Evolutionary conservation across 2,113 vertebrate species (phyloP).

Genomic region (Microcebus ravelobensis): DNA sequence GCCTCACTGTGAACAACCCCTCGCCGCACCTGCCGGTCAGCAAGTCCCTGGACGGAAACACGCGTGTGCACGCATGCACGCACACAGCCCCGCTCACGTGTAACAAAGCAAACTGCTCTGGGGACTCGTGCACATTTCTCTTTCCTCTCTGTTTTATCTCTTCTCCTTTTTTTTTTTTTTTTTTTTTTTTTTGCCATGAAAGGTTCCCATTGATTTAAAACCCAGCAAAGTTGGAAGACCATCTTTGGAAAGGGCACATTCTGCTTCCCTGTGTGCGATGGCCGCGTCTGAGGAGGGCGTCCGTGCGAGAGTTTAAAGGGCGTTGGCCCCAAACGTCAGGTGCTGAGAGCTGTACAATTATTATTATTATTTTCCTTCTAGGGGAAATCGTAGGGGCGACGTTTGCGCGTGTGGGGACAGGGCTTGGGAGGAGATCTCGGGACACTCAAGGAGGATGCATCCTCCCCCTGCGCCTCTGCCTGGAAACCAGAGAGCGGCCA

Average conservation of each 20-base stretch:
- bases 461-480: neutral
- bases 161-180: neutral
- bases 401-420: neutral
- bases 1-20: neutral
- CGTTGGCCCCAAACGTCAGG: accelerated
- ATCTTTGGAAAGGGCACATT: accelerated
- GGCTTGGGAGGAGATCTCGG: neutral
- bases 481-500: constrained; percentile 33
- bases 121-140: neutral
- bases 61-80: neutral
- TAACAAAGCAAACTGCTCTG: neutral
- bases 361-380: neutral
- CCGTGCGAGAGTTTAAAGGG: accelerated
- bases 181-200: neutral
- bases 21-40: neutral
- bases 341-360: accelerated
- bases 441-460: neutral
- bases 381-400: neutral
- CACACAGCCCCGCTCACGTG: neutral
- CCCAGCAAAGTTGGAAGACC: neutral
- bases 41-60: neutral
- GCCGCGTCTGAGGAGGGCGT: no score
- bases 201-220: neutral
- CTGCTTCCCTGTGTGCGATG: neutral
- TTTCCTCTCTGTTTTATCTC: no score